These are phyloP conservation scores for Sprattus sprattus DNA, from an alignment of 2,113 vertebrate species.

Conservation along the genomic window DNA sequence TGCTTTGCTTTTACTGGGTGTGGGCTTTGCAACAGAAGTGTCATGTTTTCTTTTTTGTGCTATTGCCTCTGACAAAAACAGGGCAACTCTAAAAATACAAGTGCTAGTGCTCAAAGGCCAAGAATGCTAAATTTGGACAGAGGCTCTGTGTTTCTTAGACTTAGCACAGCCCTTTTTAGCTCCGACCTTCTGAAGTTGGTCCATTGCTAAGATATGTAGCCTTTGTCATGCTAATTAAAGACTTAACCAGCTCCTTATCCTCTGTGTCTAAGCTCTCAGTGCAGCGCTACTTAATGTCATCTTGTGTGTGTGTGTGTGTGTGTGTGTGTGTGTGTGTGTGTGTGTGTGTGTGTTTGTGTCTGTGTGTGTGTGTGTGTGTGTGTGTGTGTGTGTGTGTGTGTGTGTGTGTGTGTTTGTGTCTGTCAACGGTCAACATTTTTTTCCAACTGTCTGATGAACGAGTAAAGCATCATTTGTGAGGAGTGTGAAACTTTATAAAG, in stretches of 20 bases:
- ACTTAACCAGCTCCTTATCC: constrained; percentile 72
- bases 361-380: not conserved
- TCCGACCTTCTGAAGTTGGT: constrained; percentile 71
- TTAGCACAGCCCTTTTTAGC: constrained; percentile 52
- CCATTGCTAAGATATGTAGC: constrained; percentile 66
- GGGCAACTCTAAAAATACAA: constrained; percentile 1
- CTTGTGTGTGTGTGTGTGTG: not conserved
- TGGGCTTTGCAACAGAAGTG: not conserved
- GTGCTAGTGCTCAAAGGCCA: constrained; percentile 32
- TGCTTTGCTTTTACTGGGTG: not conserved
- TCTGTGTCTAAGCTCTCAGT: constrained; percentile 56
- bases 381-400: not conserved
- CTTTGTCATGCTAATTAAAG: constrained; percentile 72
- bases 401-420: no score
- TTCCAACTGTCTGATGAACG: no score
- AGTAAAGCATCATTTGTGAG: no score
- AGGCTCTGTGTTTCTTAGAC: constrained; percentile 50
- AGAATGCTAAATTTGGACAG: constrained; percentile 47
- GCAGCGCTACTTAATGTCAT: constrained; percentile 51
- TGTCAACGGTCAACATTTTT: no score
- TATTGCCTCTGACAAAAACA: not conserved
- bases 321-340: constrained; percentile 14
- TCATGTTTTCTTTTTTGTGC: not conserved
- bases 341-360: not conserved
- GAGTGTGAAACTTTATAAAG: no score